Base-by-base conservation (phyloP, 2,113 vertebrate species). In the Microcebus ravelobensis region DNA sequence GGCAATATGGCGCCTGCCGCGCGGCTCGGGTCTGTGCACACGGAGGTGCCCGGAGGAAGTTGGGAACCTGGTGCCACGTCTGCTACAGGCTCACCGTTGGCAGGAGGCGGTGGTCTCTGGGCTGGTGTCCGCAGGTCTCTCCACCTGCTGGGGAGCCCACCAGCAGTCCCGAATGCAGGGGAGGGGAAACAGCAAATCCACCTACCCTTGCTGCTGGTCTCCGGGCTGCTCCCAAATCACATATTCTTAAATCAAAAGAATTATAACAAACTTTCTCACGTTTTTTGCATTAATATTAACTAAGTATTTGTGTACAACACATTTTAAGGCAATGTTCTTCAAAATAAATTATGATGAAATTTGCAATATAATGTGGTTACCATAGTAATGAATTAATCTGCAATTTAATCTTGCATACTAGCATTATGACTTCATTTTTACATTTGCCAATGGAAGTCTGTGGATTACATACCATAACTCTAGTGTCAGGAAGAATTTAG, bases 331-430 rank as follows among this genome's bases (percentile, higher is more conserved):
- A 95, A n/a, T 42, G 10, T 4, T 79, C 12, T 73, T 65, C 48
- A 36, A 90, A 84, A 90, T 34, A 90, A 63, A 79, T 71, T 83
- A 34, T 87, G 50, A 48, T 80, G 25, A 85, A 65, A 50, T 76
- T 68, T 79, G 59, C 29, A 81, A 9, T 93, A 25, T 39, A 21
- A 90, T 95, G 34, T 59, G 25, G 55, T 85, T 86, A 52, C 73
- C 68, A 81, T 79, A 45, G 70, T 15, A 11, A 96, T 93, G 50
- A 86, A 4, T 85, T 84, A 84, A 80, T 92, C 31, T 89, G 36
- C 50, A 80, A 59, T 96, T 84, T 50, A 81, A 93, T 86, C 79
- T 86, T 80, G 31, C 65, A 8, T 90, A 71, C 73, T 87, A 59
- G 34, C 59, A 61, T 76, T 74, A 81, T 39, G 82, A 48, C 17